Evolutionary conservation across 2,888 invertebrate species (phyloP).

Genomic region (Plutella xylostella): DNA sequence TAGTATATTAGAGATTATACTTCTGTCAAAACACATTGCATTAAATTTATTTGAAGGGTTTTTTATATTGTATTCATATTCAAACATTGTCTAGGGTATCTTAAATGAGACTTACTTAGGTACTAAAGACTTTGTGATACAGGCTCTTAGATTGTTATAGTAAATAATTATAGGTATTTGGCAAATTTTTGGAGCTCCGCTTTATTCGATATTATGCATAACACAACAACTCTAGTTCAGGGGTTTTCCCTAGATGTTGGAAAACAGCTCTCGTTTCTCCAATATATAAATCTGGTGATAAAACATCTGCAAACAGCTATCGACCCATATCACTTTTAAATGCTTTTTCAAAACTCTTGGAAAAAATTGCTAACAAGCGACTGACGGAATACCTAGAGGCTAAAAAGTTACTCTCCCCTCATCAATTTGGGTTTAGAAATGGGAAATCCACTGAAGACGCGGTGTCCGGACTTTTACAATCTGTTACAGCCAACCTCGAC

Average conservation of each 20-base stretch:
- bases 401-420: background rate
- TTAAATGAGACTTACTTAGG: no score
- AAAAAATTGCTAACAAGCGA: slow-evolving; percentile 5
- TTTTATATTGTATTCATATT: no score
- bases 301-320: slow-evolving; percentile 10
- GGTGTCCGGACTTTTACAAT: background rate
- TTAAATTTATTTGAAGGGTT: no score
- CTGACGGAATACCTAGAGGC: slow-evolving; percentile 8
- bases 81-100: no score
- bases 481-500: background rate
- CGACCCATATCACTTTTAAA: slow-evolving; percentile 13
- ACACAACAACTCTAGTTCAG: no score
- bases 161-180: no score
- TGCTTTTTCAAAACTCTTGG: background rate
- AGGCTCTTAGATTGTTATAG: no score
- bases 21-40: no score
- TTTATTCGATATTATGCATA: no score
- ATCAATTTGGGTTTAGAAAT: slow-evolving; percentile 13
- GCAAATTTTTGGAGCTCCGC: no score
- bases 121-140: no score
- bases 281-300: slow-evolving; percentile 13
- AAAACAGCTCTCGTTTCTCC: slow-evolving; percentile 13
- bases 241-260: slow-evolving; percentile 15
- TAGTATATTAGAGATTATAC: no score
- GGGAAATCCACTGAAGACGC: slow-evolving; percentile 10